phyloP scores from a whole-genome alignment of 2,113 vertebrate species.

The Vidua chalybeata region DNA sequence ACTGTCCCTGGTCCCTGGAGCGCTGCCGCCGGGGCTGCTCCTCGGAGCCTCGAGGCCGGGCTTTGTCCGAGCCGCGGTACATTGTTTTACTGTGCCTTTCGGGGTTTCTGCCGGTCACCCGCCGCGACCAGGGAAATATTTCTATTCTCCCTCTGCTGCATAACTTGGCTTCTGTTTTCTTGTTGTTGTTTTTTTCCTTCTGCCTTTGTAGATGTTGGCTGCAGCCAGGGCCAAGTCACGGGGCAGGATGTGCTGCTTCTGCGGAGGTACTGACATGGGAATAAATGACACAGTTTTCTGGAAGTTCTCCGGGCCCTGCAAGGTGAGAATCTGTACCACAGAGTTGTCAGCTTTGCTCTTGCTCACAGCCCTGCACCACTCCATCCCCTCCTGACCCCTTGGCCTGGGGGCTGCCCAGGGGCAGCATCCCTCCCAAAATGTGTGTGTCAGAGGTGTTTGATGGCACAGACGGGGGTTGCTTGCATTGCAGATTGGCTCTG shows the following conservation, averaged over 20 bases:
- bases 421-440: not conserved
- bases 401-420: not conserved
- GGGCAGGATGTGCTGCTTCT: conserved; percentile 45
- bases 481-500: not conserved
- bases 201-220: conserved; percentile 42
- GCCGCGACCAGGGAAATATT: not conserved
- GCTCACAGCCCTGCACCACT: not conserved
- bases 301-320: not conserved
- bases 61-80: accelerated
- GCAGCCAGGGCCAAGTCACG: not conserved
- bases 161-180: conserved; percentile 57
- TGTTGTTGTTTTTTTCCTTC: conserved; percentile 40
- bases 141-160: not conserved
- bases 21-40: not conserved
- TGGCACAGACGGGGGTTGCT: accelerated
- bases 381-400: accelerated
- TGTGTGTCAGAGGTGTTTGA: not conserved
- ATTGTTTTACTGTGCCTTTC: not conserved
- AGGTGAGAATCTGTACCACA: not conserved
- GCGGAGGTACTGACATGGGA: not conserved
- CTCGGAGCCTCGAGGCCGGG: accelerated
- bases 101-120: conserved; percentile 26
- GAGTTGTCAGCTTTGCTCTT: accelerated
- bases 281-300: not conserved
- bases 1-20: accelerated